Conservation (phyloP, 2,888 invertebrate species). For the Arge pagana region DNA sequence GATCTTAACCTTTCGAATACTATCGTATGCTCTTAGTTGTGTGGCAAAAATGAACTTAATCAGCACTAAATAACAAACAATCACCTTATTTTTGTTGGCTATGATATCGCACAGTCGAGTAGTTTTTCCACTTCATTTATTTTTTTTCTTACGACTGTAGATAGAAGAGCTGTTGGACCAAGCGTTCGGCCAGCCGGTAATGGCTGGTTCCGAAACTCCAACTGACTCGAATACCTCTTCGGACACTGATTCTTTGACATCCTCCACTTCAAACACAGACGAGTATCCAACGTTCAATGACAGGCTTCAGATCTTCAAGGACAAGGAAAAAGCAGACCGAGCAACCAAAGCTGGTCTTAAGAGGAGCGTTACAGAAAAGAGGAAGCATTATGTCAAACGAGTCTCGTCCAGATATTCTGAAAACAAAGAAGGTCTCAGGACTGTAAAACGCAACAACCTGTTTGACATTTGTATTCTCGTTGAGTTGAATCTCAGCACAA, state of each 20-base stretch:
- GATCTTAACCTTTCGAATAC: no score
- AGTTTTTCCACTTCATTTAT: no score
- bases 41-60: no score
- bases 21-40: no score
- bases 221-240: conserved; percentile 48
- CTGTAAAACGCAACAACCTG: conserved; percentile 54
- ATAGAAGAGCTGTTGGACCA: conserved; percentile 47
- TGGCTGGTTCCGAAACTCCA: conserved; percentile 33
- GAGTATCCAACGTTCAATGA: conserved; percentile 38
- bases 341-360: conserved; percentile 58
- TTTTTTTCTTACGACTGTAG: no score
- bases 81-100: no score
- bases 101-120: no score
- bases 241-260: conserved; percentile 57
- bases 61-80: no score
- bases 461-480: conserved; percentile 74
- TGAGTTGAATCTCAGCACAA: conserved; percentile 68
- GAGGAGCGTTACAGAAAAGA: conserved; percentile 65
- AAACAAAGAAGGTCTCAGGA: conserved; percentile 38
- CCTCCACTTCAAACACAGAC: conserved; percentile 51
- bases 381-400: conserved; percentile 69
- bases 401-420: conserved; percentile 64
- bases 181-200: conserved; percentile 41
- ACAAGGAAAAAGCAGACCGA: conserved; percentile 31
- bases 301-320: conserved; percentile 33